Evolutionary conservation across 1,140 invertebrate genomes (phyloP).

Genomic region (Antheraea pernyi): DNA sequence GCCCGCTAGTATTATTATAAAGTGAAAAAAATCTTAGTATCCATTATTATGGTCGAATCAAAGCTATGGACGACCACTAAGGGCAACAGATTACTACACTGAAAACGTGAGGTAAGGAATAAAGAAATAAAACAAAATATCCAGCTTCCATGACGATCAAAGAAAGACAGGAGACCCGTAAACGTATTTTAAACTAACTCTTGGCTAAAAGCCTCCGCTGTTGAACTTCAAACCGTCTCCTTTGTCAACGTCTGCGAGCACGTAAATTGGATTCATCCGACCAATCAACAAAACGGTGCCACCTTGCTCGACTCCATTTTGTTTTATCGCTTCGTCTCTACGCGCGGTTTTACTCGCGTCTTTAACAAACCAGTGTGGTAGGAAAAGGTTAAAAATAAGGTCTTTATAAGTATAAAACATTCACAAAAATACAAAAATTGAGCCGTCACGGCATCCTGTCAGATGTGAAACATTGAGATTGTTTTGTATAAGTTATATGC

Average conservation of each 20-base stretch:
- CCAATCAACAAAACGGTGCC: conserved; percentile 32
- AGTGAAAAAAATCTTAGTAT: no score
- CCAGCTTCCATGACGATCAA: not conserved
- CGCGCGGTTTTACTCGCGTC: not conserved
- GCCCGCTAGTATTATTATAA: no score
- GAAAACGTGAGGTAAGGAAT: no score
- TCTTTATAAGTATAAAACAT: no score
- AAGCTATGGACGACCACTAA: no score
- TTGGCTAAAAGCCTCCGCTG: conserved; percentile 5
- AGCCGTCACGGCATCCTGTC: no score
- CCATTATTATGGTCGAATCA: no score
- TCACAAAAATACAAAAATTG: no score
- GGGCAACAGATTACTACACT: no score
- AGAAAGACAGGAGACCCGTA: not conserved
- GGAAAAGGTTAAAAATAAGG: no score
- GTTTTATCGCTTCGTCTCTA: not conserved
- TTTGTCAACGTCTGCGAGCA: conserved; percentile 17
- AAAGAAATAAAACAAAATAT: not conserved
- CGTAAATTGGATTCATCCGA: conserved; percentile 42
- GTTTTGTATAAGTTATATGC: no score
- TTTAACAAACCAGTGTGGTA: not conserved
- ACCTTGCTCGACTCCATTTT: conserved; percentile 5
- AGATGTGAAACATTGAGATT: no score
- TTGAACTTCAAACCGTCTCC: conserved; percentile 15
- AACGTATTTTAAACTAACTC: conserved; percentile 5